Base-by-base conservation (phyloP, 2,113 vertebrate genomes). In the Hemicordylus capensis region DNA sequence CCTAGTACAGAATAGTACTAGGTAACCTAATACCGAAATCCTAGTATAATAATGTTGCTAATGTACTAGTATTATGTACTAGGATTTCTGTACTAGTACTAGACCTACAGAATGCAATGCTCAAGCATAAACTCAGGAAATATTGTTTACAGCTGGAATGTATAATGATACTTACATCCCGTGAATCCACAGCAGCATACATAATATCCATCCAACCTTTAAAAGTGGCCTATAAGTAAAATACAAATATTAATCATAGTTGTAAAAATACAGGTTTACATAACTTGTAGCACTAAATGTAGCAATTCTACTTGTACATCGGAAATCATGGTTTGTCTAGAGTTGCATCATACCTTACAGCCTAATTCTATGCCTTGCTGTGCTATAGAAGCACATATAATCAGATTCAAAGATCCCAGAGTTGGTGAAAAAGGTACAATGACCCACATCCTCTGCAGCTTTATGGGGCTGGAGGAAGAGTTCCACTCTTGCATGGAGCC, bases 141-240 rank as follows among this genome's bases (percentile, higher is more conserved):
- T 90, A 56, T 20, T 24, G 39, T 34, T 37, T 73, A 42, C 67
- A 80, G 31, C 79, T 77, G 83, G 22, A 89, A 75, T 87, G 15
- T 77, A 46, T 88, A 34, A 56, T 88, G 87, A 31, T 15, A 96
- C 97, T 96, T 95, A 98, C 97, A 42, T 83, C 91, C 88, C 94
- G 91, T 80, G 98, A 98, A 93, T 99, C 98, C 92, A 99, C 97
- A 87, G 98, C 98, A 85, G 98, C 97, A 94, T 98, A 98, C 98
- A 99, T 99, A 89, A 99, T 99, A 7, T 97, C 96, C 98, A 97
- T 98, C 98, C 98, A 99, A 58, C 98, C 98, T 96, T 99, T 99
- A 93, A 98, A 99, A 81, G 98, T 99, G 90, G 98, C 98, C 98
- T 99, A 91, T 79, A 90, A 93, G 92, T 64, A 94, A 85, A 93